phyloP scores from a whole-genome alignment of 2,113 vertebrate species.

The Nesogale talazaci region DNA sequence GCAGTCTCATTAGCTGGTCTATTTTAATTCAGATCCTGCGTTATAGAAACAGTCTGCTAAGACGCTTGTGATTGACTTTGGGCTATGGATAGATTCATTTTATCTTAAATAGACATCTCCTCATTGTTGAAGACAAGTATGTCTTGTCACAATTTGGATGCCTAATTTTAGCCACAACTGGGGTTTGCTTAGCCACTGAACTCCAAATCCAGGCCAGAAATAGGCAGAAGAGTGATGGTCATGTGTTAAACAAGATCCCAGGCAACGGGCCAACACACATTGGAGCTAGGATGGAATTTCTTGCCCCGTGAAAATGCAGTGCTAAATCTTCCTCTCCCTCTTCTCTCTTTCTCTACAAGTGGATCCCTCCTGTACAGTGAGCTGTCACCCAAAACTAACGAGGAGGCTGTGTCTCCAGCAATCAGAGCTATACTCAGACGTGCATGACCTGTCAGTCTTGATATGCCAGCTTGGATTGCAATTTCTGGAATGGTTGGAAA shows the following conservation, averaged over 20 bases:
- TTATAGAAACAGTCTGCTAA: constrained; percentile 77
- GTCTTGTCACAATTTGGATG: constrained; percentile 85
- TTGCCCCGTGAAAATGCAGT: constrained; percentile 90
- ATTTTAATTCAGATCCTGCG: constrained; percentile 72
- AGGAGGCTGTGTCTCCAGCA: constrained; percentile 88
- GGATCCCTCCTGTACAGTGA: constrained; percentile 86
- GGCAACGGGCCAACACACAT: constrained; percentile 89
- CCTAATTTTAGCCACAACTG: constrained; percentile 91
- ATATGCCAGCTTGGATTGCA: constrained; percentile 85
- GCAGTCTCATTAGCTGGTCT: constrained; percentile 59
- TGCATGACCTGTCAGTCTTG: constrained; percentile 83
- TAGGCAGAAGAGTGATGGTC: constrained; percentile 90
- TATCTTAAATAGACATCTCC: constrained; percentile 83
- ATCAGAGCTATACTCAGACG: constrained; percentile 87
- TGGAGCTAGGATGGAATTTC: constrained; percentile 91
- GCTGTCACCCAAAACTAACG: constrained; percentile 90
- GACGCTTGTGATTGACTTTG: constrained; percentile 81
- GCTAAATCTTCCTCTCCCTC: constrained; percentile 88
- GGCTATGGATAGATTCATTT: constrained; percentile 66
- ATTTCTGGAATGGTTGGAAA: constrained; percentile 87
- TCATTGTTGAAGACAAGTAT: constrained; percentile 86
- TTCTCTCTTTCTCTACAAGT: constrained; percentile 85
- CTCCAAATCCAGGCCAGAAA: constrained; percentile 89
- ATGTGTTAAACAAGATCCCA: constrained; percentile 88
- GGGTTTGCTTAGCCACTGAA: constrained; percentile 84